phyloP scores from a whole-genome alignment of 2,888 invertebrate genomes.

The Agonopterix subpropinquella region DNA sequence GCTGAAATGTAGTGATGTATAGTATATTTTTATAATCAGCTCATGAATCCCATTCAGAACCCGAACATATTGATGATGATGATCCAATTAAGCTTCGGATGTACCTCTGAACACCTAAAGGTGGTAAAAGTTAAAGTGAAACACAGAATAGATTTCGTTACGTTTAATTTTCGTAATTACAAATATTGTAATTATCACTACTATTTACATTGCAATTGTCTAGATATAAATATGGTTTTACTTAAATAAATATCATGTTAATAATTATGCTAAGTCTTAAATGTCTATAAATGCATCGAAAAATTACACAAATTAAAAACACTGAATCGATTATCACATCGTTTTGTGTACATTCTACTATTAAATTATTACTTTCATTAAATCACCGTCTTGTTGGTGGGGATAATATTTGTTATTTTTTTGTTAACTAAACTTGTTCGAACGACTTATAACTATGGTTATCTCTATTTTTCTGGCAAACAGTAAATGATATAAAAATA shows the following conservation, averaged over 20 bases:
- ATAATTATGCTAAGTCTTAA: slow-evolving; percentile 19
- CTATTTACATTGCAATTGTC: slow-evolving; percentile 60
- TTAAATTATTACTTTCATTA: slow-evolving; percentile 15
- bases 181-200: slow-evolving; percentile 65
- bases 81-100: no score
- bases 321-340: slow-evolving; percentile 63
- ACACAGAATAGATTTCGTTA: slow-evolving; percentile 22
- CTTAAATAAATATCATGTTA: slow-evolving; percentile 25
- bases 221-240: slow-evolving; percentile 55
- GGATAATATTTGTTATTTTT: slow-evolving; percentile 27
- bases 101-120: no score
- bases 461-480: slow-evolving; percentile 49
- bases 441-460: slow-evolving; percentile 38
- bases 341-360: slow-evolving; percentile 53
- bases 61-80: no score
- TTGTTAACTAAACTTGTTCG: slow-evolving; percentile 12
- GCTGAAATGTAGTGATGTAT: no score
- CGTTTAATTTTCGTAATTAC: slow-evolving; percentile 62
- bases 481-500: slow-evolving; percentile 13
- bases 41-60: no score
- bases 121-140: no score
- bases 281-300: slow-evolving; percentile 59
- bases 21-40: no score
- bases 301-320: slow-evolving; percentile 49
- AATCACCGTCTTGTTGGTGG: slow-evolving; percentile 33